These are phyloP conservation scores for Gavia stellata DNA, from an alignment of 2,113 vertebrate species.

Conservation along the genomic window DNA sequence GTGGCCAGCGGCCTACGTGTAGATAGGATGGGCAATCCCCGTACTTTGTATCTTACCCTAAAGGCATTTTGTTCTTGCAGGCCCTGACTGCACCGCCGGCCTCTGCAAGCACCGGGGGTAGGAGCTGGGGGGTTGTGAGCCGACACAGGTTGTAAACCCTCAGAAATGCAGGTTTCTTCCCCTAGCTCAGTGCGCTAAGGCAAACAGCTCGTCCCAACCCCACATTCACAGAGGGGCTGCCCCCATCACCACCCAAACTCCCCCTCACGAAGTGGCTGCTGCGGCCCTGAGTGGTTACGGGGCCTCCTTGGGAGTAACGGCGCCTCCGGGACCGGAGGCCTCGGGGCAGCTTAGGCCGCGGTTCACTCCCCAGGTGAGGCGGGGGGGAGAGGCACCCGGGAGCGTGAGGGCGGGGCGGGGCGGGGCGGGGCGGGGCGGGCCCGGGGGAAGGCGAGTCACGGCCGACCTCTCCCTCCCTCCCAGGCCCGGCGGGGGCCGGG, in stretches of 20 bases:
- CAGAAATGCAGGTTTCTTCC: rapidly evolving
- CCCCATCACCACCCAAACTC: rapidly evolving
- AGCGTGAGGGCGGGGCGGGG: too few relatives aligned
- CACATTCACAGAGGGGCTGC: rapidly evolving
- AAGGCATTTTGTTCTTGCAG: not conserved
- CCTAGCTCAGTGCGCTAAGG: rapidly evolving
- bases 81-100: too few relatives aligned
- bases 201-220: not conserved
- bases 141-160: not conserved
- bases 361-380: too few relatives aligned
- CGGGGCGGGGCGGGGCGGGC: too few relatives aligned
- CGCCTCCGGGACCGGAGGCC: not conserved
- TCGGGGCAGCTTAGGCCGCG: not conserved
- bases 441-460: too few relatives aligned
- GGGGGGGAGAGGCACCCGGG: too few relatives aligned
- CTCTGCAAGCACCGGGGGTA: not conserved
- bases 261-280: too few relatives aligned
- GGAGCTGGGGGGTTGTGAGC: not conserved
- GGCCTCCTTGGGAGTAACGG: not conserved
- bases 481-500: not conserved
- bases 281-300: not conserved
- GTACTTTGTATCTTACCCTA: rapidly evolving
- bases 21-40: rapidly evolving
- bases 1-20: not conserved
- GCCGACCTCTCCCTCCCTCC: not conserved